Conservation (phyloP, 2,797 vertebrate genomes). For the Trematomus bernacchii region DNA sequence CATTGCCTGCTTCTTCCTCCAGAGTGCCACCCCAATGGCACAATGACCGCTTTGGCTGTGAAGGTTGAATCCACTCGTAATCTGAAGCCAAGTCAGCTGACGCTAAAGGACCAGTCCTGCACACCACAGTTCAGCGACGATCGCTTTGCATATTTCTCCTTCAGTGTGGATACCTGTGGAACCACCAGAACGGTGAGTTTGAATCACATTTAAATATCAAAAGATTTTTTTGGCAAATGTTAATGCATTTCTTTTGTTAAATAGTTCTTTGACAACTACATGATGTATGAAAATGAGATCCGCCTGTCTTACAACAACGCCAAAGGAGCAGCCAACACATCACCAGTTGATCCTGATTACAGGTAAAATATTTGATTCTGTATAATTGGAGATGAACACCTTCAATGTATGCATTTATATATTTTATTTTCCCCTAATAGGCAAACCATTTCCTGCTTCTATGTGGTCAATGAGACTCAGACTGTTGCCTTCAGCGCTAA, state of each 20-base stretch:
- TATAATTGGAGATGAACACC: not conserved
- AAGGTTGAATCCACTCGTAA: too few relatives aligned
- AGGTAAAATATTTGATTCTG: conserved; percentile 59
- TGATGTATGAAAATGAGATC: conserved; percentile 86
- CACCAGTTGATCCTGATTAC: conserved; percentile 66
- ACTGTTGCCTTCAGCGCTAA: conserved; percentile 61
- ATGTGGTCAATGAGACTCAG: conserved; percentile 67
- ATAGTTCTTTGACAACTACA: conserved; percentile 79
- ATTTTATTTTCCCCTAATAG: conserved; percentile 43
- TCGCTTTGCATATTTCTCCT: too few relatives aligned
- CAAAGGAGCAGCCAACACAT: not conserved
- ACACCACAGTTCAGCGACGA: too few relatives aligned
- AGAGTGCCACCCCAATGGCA: too few relatives aligned
- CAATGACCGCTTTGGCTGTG: too few relatives aligned
- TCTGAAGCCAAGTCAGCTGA: too few relatives aligned
- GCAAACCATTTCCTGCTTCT: conserved; percentile 81
- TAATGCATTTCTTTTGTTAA: accelerated
- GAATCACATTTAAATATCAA: not conserved
- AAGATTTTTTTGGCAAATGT: too few relatives aligned
- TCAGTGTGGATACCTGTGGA: too few relatives aligned
- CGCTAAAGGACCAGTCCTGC: too few relatives aligned
- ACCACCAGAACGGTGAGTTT: too few relatives aligned
- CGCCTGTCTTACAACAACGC: conserved; percentile 23
- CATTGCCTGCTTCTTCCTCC: too few relatives aligned
- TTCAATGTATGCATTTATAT: not conserved